Conservation (phyloP, 2,888 invertebrate species). For the Imbricaverruca yamaguchii region DNA sequence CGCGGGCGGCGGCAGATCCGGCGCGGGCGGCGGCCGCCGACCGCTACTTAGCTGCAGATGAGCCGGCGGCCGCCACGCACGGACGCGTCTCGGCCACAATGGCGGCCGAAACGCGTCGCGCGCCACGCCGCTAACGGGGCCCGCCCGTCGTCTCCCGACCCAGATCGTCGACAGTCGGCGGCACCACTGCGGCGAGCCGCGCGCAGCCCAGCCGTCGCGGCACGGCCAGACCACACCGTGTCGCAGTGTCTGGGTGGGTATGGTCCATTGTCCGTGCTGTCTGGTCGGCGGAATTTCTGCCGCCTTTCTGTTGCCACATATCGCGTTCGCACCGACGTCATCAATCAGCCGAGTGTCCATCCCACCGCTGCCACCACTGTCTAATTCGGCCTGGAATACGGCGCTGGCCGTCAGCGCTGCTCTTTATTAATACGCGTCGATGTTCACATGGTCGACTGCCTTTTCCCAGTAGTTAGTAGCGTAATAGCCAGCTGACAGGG, state of each 20-base stretch:
- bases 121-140: background rate
- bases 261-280: background rate
- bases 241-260: background rate
- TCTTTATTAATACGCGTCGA: background rate
- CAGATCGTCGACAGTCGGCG: background rate
- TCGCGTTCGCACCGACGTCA: background rate
- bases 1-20: background rate
- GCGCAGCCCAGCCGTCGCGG: background rate
- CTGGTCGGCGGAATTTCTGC: background rate
- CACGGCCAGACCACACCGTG: background rate
- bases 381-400: background rate
- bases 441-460: background rate
- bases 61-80: background rate
- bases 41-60: background rate
- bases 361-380: background rate
- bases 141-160: background rate
- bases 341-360: slow-evolving; percentile 5
- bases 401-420: background rate
- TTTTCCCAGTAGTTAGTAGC: background rate
- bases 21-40: background rate
- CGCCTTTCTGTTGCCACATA: background rate
- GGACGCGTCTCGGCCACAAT: background rate
- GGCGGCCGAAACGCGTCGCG: background rate
- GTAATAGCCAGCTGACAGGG: background rate
- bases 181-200: background rate